Evolutionary conservation across 2,113 vertebrate species (phyloP).

Genomic region (Uria lomvia): DNA sequence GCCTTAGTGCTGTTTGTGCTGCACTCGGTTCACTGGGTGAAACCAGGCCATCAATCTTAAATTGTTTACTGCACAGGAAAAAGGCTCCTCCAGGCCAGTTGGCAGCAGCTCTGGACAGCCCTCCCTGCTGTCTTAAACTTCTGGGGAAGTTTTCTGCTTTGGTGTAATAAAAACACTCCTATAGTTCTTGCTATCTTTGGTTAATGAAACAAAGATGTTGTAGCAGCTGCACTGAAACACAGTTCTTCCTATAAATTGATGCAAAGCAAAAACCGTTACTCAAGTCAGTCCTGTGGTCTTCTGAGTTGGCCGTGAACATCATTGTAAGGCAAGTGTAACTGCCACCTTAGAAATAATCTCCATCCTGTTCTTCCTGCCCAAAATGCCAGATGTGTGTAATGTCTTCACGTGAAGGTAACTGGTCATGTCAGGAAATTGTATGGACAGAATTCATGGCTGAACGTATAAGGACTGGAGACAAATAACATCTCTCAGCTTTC

Average conservation of each 20-base stretch:
- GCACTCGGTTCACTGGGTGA: neutral
- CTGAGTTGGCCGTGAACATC: neutral
- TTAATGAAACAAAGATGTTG: neutral
- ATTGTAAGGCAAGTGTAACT: neutral
- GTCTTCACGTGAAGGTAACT: neutral
- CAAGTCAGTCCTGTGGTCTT: neutral
- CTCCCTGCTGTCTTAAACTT: neutral
- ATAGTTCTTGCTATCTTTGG: neutral
- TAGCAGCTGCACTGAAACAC: neutral
- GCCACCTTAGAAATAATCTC: neutral
- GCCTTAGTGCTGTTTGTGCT: neutral
- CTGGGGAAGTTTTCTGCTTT: neutral
- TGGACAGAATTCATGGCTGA: neutral
- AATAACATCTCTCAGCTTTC: neutral
- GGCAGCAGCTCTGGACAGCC: slow-evolving; percentile 20
- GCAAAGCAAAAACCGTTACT: neutral
- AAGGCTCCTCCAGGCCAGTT: slow-evolving; percentile 13
- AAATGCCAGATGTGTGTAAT: neutral
- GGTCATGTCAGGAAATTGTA: accelerated
- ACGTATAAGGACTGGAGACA: neutral
- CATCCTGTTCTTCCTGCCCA: neutral
- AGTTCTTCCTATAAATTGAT: neutral
- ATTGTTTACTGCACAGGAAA: slow-evolving; percentile 2
- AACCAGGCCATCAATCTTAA: neutral
- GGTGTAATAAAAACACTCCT: neutral